Evolutionary conservation across 2,888 invertebrate species (phyloP).

Genomic region (Sipunculus nudus): DNA sequence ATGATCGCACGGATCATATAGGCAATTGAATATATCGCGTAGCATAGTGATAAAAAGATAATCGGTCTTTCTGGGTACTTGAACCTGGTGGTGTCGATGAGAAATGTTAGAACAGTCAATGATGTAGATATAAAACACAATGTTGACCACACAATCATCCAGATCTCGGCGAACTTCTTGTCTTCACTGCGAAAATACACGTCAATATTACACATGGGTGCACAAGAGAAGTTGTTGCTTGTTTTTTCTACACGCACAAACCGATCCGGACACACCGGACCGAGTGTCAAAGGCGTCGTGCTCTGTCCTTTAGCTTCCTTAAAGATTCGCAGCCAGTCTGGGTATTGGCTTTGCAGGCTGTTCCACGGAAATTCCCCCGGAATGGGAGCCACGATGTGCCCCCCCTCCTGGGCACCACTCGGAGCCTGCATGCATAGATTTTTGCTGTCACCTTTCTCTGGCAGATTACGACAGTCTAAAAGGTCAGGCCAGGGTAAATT

Average conservation of each 20-base stretch:
- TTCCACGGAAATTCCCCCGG: slow-evolving; percentile 29
- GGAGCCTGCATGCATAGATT: slow-evolving; percentile 81
- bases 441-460: slow-evolving; percentile 69
- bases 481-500: slow-evolving; percentile 77
- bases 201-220: slow-evolving; percentile 73
- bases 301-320: slow-evolving; percentile 31
- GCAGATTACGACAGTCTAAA: slow-evolving; percentile 82
- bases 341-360: slow-evolving; percentile 31
- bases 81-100: slow-evolving; percentile 66
- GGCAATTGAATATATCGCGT: slow-evolving; percentile 63
- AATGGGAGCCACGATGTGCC: no score
- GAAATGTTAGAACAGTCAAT: slow-evolving; percentile 66
- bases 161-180: slow-evolving; percentile 77
- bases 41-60: slow-evolving; percentile 67
- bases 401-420: no score
- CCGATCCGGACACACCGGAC: slow-evolving; percentile 48
- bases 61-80: slow-evolving; percentile 68
- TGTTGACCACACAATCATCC: slow-evolving; percentile 82
- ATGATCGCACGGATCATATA: slow-evolving; percentile 66
- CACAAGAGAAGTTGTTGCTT: slow-evolving; percentile 55
- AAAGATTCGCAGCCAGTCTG: slow-evolving; percentile 42
- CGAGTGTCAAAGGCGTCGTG: neutral
- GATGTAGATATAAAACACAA: slow-evolving; percentile 73
- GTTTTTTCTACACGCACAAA: slow-evolving; percentile 56
- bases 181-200: slow-evolving; percentile 76